Evolutionary conservation across 1,140 invertebrate species (phyloP).

Genomic region (Drosophila setifemur): DNA sequence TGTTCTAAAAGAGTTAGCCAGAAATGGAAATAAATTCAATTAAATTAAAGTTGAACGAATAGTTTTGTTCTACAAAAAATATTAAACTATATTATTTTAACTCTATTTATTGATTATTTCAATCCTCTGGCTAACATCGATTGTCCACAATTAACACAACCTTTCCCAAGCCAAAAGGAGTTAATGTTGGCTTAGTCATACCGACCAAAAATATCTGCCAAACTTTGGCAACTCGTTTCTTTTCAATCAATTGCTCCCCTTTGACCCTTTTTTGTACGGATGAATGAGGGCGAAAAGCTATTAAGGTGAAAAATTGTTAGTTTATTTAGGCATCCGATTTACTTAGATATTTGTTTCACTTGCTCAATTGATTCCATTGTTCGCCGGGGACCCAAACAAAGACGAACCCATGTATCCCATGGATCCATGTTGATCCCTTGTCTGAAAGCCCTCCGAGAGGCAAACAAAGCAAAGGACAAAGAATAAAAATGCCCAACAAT

Average conservation of each 20-base stretch:
- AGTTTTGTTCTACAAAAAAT: background rate
- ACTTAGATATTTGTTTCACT: constrained; percentile 45
- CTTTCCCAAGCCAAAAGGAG: background rate
- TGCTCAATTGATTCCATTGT: constrained; percentile 45
- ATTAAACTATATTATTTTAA: no score
- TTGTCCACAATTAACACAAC: background rate
- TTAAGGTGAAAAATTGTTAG: constrained; percentile 51
- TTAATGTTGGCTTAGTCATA: background rate
- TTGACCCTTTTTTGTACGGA: constrained; percentile 19
- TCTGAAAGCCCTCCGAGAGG: constrained; percentile 29
- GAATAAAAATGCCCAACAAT: constrained; percentile 56
- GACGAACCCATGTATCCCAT: background rate
- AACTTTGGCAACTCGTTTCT: constrained; percentile 21
- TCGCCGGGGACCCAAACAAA: constrained; percentile 2
- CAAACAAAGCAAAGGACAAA: constrained; percentile 43
- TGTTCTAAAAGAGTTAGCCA: background rate
- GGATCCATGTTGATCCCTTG: constrained; percentile 29
- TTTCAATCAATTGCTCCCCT: constrained; percentile 29
- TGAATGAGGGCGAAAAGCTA: constrained; percentile 15
- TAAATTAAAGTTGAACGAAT: background rate
- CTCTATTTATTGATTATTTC: background rate
- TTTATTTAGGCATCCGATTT: constrained; percentile 46
- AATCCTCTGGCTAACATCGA: background rate
- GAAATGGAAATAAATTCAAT: background rate
- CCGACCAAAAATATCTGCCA: background rate